These are phyloP conservation scores for Podabrus alpinus DNA, from an alignment of 2,888 invertebrate species.

Conservation along the genomic window DNA sequence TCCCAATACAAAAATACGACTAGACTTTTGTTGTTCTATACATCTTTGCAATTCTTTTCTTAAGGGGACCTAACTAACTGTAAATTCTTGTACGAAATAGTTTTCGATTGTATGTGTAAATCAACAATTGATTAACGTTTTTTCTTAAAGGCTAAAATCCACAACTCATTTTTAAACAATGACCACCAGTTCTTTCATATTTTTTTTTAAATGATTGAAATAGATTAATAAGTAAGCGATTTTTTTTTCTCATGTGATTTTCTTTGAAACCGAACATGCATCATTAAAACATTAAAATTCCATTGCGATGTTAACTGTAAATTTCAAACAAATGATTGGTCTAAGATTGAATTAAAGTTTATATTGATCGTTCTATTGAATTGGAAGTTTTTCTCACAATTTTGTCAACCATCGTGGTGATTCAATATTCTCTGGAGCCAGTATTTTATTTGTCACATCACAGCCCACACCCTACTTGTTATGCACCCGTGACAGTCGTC, in stretches of 20 bases:
- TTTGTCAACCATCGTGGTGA: background rate
- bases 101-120: background rate
- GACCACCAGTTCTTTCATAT: background rate
- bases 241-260: background rate
- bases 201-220: background rate
- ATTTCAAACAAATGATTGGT: background rate
- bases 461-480: conserved; percentile 40
- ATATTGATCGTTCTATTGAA: background rate
- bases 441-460: conserved; percentile 42
- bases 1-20: conserved; percentile 1
- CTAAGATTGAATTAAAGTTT: background rate
- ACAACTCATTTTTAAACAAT: background rate
- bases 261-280: background rate
- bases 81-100: background rate
- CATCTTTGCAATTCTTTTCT: conserved; percentile 2
- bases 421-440: conserved; percentile 19
- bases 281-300: background rate
- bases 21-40: conserved; percentile 4
- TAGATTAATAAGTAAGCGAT: background rate
- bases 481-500: conserved; percentile 43
- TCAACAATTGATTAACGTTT: background rate
- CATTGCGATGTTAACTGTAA: background rate
- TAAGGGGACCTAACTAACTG: background rate
- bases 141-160: background rate
- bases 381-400: conserved; percentile 1